These are phyloP conservation scores for Liasis olivaceus DNA, from an alignment of 2,797 vertebrate species.

Conservation along the genomic window DNA sequence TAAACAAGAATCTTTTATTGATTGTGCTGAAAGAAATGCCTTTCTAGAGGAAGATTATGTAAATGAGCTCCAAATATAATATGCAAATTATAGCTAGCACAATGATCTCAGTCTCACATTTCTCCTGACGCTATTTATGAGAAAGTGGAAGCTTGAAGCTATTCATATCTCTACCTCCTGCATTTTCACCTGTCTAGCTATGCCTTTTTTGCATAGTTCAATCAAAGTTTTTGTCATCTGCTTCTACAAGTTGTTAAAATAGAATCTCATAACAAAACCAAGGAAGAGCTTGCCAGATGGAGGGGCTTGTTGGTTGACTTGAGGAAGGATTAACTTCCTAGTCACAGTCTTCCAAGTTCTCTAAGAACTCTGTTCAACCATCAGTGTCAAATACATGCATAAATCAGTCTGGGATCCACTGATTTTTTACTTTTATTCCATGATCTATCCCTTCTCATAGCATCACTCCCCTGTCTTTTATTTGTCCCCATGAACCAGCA, in stretches of 20 bases:
- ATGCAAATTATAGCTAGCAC: neutral
- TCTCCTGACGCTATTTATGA: neutral
- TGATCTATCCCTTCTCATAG: neutral
- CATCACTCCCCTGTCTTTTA: too few species aligned
- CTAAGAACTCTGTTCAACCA: neutral
- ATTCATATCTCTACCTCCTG: neutral
- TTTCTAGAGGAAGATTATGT: neutral
- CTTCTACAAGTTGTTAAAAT: neutral
- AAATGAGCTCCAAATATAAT: neutral
- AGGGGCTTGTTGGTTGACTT: neutral
- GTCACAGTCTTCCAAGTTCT: neutral
- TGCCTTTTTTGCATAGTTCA: neutral
- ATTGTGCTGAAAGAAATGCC: neutral
- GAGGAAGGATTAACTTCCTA: neutral
- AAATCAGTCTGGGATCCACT: neutral
- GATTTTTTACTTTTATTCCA: neutral
- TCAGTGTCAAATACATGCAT: neutral
- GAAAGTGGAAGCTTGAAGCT: neutral
- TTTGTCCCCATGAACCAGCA: neutral
- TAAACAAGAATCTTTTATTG: neutral
- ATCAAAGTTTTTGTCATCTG: neutral
- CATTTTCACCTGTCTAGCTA: neutral
- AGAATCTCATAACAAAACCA: neutral
- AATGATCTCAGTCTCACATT: neutral
- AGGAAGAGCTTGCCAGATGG: neutral